Evolutionary conservation across 2,797 vertebrate species (phyloP), one percentile per base, ranked within the genome.

Genomic region (Hypotaenidia okinawae): DNA sequence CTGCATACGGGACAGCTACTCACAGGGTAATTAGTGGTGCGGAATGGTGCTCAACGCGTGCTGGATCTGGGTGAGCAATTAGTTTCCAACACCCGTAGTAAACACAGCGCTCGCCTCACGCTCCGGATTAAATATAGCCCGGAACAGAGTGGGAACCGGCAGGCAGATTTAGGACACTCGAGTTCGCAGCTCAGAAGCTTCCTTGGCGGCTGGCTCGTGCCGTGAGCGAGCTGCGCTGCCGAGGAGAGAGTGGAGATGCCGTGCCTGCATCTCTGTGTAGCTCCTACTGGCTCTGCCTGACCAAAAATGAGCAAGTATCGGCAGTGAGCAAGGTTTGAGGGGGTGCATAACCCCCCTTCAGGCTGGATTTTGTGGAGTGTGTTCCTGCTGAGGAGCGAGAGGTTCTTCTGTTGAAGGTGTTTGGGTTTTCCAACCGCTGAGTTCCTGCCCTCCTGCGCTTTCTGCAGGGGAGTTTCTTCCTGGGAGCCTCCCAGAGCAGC

Each of bases 361-460:
- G 4, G 32, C 13, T 76, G 59, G 35, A 28, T 18, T 67, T 24
- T 43, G 32, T 1, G 62, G 68, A 35, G 24, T 1, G 1, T 3
- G 37, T 25, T 47, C 49, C 47, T 7, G 17, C 45, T 19, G 16
- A 64, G 75, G 51, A 66, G n/a, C 2, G 0, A 66, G 33, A 62
- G 51, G 64, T 22, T 87, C 6, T 2, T 30, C 19, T 8, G 1
- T 24, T 6, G 49, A 63, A 28, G 33, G 15, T 0, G 1, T 73
- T 64, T 55, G 69, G 32, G 70, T 80, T 91, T 78, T 23, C 24
- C 43, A 43, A 9, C 11, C 1, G 0, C 16, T 64, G 84, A 75
- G 30, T 58, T 78, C 3, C 6, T 5, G 1, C 0, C 1, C 23
- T 52, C 3, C 6, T 5, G 1, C 0, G 2, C 18, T 52, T 32